These are phyloP conservation scores for Thera obeliscata DNA, from an alignment of 2,888 invertebrate species.

Conservation along the genomic window DNA sequence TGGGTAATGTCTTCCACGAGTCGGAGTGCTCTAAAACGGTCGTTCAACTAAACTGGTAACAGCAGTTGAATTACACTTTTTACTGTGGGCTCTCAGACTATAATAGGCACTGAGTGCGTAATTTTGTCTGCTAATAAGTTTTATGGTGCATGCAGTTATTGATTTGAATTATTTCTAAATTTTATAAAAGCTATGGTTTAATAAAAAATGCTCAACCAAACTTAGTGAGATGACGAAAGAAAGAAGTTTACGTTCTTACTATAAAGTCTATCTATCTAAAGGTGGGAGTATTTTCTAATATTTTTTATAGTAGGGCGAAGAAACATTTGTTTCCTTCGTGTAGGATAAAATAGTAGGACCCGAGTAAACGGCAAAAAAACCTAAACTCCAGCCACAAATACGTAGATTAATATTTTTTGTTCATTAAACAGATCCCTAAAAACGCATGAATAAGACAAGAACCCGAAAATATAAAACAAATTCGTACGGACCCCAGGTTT, in stretches of 20 bases:
- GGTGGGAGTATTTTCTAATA: no score
- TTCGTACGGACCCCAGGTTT: conserved; percentile 8
- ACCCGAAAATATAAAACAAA: neutral
- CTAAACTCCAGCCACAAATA: neutral
- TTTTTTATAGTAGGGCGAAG: no score
- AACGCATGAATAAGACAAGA: neutral
- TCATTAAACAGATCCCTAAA: neutral
- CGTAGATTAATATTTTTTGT: neutral
- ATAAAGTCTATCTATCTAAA: no score
- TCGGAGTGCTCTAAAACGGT: conserved; percentile 52
- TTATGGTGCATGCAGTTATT: no score
- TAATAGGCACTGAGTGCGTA: conserved; percentile 31
- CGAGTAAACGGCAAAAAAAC: no score
- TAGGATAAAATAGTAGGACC: no score
- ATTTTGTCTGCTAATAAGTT: conserved; percentile 17
- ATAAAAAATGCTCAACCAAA: no score
- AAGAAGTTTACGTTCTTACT: no score
- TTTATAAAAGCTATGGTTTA: no score
- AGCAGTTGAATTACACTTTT: conserved; percentile 57
- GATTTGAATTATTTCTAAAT: no score
- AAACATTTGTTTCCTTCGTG: no score
- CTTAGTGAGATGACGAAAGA: no score
- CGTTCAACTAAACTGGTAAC: conserved; percentile 56
- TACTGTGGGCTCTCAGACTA: conserved; percentile 41
- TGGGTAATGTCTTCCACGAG: conserved; percentile 65